Evolutionary conservation across 2,888 invertebrate genomes (phyloP), one percentile per base, ranked within the genome.

Genomic region (Acronicta aceris): DNA sequence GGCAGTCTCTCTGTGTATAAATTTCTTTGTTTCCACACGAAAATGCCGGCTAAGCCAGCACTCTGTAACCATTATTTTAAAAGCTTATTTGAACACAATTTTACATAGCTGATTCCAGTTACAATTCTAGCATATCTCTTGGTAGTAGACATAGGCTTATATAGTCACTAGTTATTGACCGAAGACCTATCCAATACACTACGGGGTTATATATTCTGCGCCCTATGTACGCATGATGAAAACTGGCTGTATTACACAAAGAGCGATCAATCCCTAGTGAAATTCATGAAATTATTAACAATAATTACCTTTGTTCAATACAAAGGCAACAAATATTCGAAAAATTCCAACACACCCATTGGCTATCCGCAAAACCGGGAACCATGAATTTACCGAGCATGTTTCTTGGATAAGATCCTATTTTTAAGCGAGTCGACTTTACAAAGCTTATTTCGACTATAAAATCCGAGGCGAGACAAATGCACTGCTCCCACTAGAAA

Each of bases 401-500:
- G 47, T 46, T 72, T 67, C 25, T 36, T 43, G 61, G 73, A 72
- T 67, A 74, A 63, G 59, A 52, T 59, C 25, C 53, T 74, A 73
- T 59, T 58, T 69, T 63, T 55, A 69, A 56, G 48, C 53, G 43
- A 54, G 27, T 43, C 40, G 50, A 54, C 55, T 61, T 65, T 69
- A 63, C 42, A 67, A 65, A 69, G 58, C 67, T 73, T 72, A 70
- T 74, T 67, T 65, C 56, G 59, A 66, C 62, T 75, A 71, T 78
- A 77, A 85, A 86, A 81, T 82, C 76, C 75, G 65, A 76, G 84
- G 72, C 67, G 74, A 81, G 81, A 84, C 81, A 88, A 89, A 87
- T 82, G 84, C 85, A 89, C 74, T 81, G 81, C 81, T 85, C 83
- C 84, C 82, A 79, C 83, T 87, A 89, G 87, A 90, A 92, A 94